Percentiles rank a stretch among this genome's conserved stretches.
Evolutionary conservation across 2,888 invertebrate genomes (phyloP).

Genomic region (Scaptomyza polygonia): DNA sequence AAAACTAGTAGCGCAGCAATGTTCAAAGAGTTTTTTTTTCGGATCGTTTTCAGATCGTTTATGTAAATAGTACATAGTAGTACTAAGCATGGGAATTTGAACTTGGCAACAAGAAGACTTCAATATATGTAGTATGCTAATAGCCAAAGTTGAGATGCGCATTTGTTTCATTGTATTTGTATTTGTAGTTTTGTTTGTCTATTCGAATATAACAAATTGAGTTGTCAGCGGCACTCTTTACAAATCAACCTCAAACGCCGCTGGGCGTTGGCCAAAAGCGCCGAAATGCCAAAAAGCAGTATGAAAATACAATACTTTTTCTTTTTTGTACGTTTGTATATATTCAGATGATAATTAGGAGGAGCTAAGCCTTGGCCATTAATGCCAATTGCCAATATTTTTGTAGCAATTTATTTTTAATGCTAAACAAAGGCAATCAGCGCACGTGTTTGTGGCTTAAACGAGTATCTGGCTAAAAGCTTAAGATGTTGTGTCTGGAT

Average conservation of each 20-base stretch:
- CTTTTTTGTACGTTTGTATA: no score
- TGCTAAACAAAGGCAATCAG: conserved; percentile 51
- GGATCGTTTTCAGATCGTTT: conserved; percentile 32
- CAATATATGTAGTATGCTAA: conserved; percentile 1
- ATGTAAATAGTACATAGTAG: no score
- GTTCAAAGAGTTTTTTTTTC: not conserved
- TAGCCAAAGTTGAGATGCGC: conserved; percentile 34
- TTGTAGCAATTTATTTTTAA: conserved; percentile 58
- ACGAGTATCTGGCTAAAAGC: not conserved
- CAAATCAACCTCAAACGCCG: conserved; percentile 33
- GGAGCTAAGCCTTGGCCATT: conserved; percentile 52
- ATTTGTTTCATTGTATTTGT: conserved; percentile 32
- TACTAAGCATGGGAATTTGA: conserved; percentile 35
- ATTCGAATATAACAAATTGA: conserved; percentile 70
- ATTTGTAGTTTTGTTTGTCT: conserved; percentile 2
- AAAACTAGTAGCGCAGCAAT: conserved; percentile 53
- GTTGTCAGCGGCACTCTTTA: conserved; percentile 65
- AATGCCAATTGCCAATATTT: conserved; percentile 78
- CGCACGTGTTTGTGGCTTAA: conserved; percentile 17
- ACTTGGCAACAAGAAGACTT: conserved; percentile 12
- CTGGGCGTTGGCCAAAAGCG: conserved; percentile 53
- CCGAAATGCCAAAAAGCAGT: conserved; percentile 14
- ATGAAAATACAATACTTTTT: no score
- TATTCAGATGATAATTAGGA: conserved; percentile 55
- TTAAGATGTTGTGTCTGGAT: not conserved